A percentile compares a stretch with the other conserved stretches of the same genome.
phyloP scores from a whole-genome alignment of 2,797 vertebrate genomes.

The Amazonetta brasiliensis region DNA sequence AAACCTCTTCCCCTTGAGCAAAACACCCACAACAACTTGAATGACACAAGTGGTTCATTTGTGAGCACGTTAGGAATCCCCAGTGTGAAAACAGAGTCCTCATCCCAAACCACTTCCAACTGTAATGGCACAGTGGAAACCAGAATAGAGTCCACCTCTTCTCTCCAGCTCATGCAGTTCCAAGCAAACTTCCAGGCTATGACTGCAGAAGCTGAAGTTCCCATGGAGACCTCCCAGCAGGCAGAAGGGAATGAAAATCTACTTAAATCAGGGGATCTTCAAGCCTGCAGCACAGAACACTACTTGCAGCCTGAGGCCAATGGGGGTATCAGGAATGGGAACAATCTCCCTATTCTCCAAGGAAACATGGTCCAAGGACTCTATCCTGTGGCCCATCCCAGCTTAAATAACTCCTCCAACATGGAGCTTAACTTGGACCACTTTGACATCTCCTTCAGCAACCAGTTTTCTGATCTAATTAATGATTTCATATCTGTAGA shows the following conservation, averaged over 20 bases:
- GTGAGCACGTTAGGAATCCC: slow-evolving; percentile 78
- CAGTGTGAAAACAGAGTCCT: slow-evolving; percentile 91
- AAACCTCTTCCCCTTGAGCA: slow-evolving; percentile 83
- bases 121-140: slow-evolving; percentile 91
- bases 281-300: slow-evolving; percentile 90
- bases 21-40: slow-evolving; percentile 81
- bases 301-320: slow-evolving; percentile 89
- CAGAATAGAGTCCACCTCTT: slow-evolving; percentile 85
- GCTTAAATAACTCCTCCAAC: slow-evolving; percentile 85
- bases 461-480: slow-evolving; percentile 99
- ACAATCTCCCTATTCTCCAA: slow-evolving; percentile 91
- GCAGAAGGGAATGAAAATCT: slow-evolving; percentile 86
- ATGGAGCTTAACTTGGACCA: slow-evolving; percentile 99
- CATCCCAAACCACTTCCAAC: slow-evolving; percentile 86
- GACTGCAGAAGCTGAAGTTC: slow-evolving; percentile 91
- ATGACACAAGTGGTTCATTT: slow-evolving; percentile 80
- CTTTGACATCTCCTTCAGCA: slow-evolving; percentile 99
- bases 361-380: slow-evolving; percentile 94
- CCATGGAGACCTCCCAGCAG: slow-evolving; percentile 89
- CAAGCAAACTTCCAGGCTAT: slow-evolving; percentile 92
- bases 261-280: slow-evolving; percentile 93
- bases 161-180: slow-evolving; percentile 97
- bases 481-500: slow-evolving; percentile 99
- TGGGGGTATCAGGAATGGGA: slow-evolving; percentile 77
- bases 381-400: slow-evolving; percentile 91